Base-by-base conservation (phyloP, 37 sponge, comb jelly and placozoan genomes). In the Halisarca cf. caerulea region DNA sequence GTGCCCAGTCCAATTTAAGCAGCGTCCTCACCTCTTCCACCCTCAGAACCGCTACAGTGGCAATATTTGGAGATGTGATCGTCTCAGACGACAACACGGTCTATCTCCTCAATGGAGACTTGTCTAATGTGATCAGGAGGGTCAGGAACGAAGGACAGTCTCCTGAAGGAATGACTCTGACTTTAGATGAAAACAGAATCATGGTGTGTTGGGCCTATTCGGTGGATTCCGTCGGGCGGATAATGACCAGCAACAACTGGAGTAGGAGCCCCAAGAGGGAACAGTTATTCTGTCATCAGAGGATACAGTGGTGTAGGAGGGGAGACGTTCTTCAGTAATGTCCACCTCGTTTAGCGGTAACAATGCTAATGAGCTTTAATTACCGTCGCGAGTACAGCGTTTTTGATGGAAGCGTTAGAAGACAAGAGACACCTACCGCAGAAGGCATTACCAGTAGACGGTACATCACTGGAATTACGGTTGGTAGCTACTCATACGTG, bases 251-350 rank as follows among this genome's bases (percentile, higher is more conserved):
- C 21, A 25, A 9, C 21, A n/a, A 9, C 28, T 15, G 21, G 27
- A 14, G 8, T 66, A n/a, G 28, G 68, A 25, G 28, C 68, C 8
- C 27, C 68, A 25, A 9, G 27, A 27, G 28, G 27, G 14, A 66
- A n/a, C 28, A 9, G 25, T 9, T 66, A 66, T n/a, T 66, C 28
- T 9, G 68, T 66, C 8, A 66, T 18, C 23, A 14, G 28, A n/a
- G 68, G 68, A 24, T 66, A 24, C 28, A 27, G 23, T 66, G 68
- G 23, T 24, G n/a, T n/a, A n/a, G 68, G 68, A 66, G 68, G 23
- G 28, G 68, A 66, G 28, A 66, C 68, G 68, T 66, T 66, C 68
- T 66, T 25, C 28, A n/a, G 68, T 66, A 14, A n/a, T n/a, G 23
- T 25, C 68, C 14, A n/a, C 17, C 17, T 11, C 17, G 17, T 17